Conservation (phyloP, 2,888 invertebrate species). For the Odiellus spinosus region DNA sequence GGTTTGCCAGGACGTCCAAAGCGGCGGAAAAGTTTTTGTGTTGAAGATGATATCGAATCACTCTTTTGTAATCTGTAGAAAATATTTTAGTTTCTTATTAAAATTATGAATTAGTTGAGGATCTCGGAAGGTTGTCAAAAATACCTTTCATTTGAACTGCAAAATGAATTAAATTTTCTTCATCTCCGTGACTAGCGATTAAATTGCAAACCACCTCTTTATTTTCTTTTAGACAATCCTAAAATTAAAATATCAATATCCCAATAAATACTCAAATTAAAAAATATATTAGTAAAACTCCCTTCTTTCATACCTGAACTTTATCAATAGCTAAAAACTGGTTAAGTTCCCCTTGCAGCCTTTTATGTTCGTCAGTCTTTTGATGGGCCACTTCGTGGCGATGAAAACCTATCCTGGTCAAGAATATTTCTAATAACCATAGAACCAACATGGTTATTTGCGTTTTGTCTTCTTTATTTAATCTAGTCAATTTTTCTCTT, state of each 20-base stretch:
- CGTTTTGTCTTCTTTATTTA: conserved; percentile 55
- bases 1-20: conserved; percentile 52
- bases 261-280: not conserved
- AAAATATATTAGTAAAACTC: not conserved
- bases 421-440: conserved; percentile 84
- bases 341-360: conserved; percentile 42
- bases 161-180: conserved; percentile 69
- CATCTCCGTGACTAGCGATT: conserved; percentile 87
- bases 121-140: too few relatives aligned
- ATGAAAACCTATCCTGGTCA: conserved; percentile 63
- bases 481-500: conserved; percentile 55
- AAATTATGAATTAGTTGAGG: too few relatives aligned
- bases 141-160: conserved; percentile 59
- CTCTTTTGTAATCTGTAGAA: conserved; percentile 62
- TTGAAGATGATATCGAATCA: conserved; percentile 75
- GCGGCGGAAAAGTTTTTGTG: conserved; percentile 47
- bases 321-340: not conserved
- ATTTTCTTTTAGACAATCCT: conserved; percentile 63
- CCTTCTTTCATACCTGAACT: not conserved
- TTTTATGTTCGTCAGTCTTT: conserved; percentile 35
- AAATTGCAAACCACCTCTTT: conserved; percentile 71
- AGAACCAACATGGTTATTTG: conserved; percentile 82
- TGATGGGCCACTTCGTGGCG: conserved; percentile 36
- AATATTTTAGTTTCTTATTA: conserved; percentile 4
- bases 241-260: conserved; percentile 2